Percentiles rank a stretch among this genome's conserved stretches.
These are phyloP conservation scores for Limosa lapponica DNA, from an alignment of 2,797 vertebrate species.

Conservation along the genomic window DNA sequence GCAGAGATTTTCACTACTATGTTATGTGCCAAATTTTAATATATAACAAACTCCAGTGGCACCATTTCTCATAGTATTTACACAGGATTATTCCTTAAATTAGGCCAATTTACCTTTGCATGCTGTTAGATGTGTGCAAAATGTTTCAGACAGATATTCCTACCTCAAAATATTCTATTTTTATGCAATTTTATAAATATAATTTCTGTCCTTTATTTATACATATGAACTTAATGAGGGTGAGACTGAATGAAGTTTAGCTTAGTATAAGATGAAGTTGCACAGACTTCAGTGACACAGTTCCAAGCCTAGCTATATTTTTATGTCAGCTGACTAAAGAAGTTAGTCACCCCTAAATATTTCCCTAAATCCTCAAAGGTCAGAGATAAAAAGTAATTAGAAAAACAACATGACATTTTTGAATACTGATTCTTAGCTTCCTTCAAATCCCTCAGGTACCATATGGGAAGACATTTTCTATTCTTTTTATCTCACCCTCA, in stretches of 20 bases:
- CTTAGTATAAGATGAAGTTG: not conserved
- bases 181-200: not conserved
- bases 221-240: not conserved
- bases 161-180: not conserved
- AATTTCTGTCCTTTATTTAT: not conserved
- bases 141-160: not conserved
- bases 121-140: not conserved
- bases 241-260: not conserved
- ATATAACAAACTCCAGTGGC: not conserved
- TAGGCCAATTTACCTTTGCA: not conserved
- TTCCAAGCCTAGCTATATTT: not conserved
- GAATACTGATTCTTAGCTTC: not conserved
- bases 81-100: not conserved
- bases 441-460: not conserved
- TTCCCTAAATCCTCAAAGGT: not conserved
- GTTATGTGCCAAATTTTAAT: not conserved
- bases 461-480: not conserved
- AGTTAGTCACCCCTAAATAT: not conserved
- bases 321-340: not conserved
- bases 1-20: not conserved
- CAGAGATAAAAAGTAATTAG: not conserved
- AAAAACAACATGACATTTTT: not conserved
- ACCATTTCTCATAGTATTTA: not conserved
- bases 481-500: not conserved
- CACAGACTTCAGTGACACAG: not conserved